Evolutionary conservation across 2,797 vertebrate species (phyloP), one percentile per base, ranked within the genome.

Genomic region (Phataginus tricuspis): DNA sequence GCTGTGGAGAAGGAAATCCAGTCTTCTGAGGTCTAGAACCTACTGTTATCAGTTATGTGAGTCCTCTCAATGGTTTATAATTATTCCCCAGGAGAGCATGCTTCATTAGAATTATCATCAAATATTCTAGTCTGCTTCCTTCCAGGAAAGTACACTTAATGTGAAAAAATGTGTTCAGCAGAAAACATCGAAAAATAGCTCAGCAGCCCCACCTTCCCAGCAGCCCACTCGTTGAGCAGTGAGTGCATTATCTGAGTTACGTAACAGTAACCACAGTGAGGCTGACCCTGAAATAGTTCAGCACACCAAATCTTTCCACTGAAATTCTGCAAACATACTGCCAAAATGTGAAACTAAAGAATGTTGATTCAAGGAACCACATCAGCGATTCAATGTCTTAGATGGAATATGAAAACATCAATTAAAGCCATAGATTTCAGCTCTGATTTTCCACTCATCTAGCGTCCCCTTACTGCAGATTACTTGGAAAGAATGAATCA

Each of bases 401-500:
- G 42, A 68, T 13, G 66, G 49, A 93, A 85, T 68, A 66, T 53
- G 66, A 86, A 96, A 94, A 95, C 45, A 31, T 45, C 77, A 94
- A 21, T 61, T 31, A 96, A 95, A 96, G 86, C 79, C 94, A 93
- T 74, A 80, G 91, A 82, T 71, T 68, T 94, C 49, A 45, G 78
- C 71, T 88, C 61, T 90, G 68, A 84, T 74, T 94, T 75, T 71
- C 94, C 64, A 39, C 39, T 55, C 64, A 69, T 23, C 88, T 90
- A 93, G 49, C 61, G 90, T 59, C n/a, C 49, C 49, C 61, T 74
- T 75, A 59, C 7, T 93, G 79, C 55, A 88, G 82, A 92, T 25
- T 39, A 91, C 42, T 83, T 90, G 78, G 68, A 86, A 97, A 95
- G 72, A 92, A 88, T 79, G 86, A 97, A 55, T 69, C 92, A 92